Conservation (phyloP, 2,113 vertebrate genomes). For the Prinia subflava region DNA sequence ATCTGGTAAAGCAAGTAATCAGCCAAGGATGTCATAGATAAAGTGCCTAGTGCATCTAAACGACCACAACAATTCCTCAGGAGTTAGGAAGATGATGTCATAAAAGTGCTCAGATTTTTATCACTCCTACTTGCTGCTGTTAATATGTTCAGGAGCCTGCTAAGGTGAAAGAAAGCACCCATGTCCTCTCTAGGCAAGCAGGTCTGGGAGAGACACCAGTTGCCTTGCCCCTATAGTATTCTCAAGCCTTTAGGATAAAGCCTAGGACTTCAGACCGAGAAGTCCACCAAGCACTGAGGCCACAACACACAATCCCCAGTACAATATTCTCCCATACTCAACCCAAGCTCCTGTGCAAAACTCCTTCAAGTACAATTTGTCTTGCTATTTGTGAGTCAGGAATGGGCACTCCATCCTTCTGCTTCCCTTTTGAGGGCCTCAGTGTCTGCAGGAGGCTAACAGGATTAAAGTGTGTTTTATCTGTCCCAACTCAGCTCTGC, state of each 20-base stretch:
- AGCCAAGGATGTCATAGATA: not conserved
- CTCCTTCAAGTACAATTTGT: not conserved
- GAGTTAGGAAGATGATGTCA: not conserved
- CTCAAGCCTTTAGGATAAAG: not conserved
- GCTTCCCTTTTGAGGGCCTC: not conserved
- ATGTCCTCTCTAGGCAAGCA: not conserved
- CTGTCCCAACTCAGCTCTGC: not conserved
- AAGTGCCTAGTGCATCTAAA: not conserved
- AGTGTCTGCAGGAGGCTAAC: not conserved
- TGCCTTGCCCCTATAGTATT: accelerated
- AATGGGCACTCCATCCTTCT: not conserved
- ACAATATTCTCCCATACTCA: not conserved
- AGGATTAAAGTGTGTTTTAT: constrained; percentile 8
- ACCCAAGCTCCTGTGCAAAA: not conserved
- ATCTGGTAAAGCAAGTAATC: not conserved
- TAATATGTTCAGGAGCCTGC: not conserved
- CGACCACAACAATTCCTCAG: not conserved
- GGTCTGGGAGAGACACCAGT: not conserved
- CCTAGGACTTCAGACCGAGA: not conserved
- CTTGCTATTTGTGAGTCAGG: not conserved
- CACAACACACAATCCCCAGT: not conserved
- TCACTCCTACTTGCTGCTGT: not conserved
- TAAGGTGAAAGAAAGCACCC: not conserved
- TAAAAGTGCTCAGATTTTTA: not conserved
- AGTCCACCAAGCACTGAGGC: not conserved